A percentile compares a stretch with the other conserved stretches of the same genome.
phyloP scores from a whole-genome alignment of 2,797 vertebrate genomes.

The Carduelis carduelis region DNA sequence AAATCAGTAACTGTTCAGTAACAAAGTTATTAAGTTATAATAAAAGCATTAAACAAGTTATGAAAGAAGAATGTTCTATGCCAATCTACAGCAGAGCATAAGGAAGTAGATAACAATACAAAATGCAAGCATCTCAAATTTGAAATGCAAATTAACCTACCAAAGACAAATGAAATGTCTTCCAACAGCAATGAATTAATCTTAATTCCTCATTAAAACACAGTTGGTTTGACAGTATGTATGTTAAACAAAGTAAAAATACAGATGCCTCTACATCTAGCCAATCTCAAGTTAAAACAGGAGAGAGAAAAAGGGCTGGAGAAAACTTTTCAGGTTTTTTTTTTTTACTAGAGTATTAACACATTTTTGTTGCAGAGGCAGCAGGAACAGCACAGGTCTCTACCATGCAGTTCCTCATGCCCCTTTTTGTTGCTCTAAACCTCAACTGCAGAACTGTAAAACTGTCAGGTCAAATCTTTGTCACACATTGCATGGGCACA shows the following conservation, averaged over 20 bases:
- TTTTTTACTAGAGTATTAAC: neutral
- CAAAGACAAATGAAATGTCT: neutral
- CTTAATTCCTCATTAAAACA: neutral
- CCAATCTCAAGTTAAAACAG: neutral
- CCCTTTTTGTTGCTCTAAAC: slow-evolving; percentile 37
- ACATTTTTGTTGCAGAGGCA: neutral
- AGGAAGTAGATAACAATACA: neutral
- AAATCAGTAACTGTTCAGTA: neutral
- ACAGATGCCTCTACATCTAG: neutral
- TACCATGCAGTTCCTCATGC: neutral
- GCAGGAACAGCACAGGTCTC: neutral
- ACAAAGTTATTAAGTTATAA: neutral
- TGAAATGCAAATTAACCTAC: neutral
- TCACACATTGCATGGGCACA: neutral
- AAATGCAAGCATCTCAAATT: neutral
- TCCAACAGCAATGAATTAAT: neutral
- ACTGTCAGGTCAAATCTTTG: slow-evolving; percentile 72
- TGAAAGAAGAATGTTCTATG: neutral
- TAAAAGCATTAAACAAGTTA: neutral
- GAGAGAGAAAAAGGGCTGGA: neutral
- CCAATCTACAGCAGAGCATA: neutral
- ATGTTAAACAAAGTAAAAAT: neutral
- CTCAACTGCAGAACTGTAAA: slow-evolving; percentile 31
- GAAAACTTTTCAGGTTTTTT: neutral
- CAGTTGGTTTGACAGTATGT: neutral